phyloP scores from a whole-genome alignment of 2,113 vertebrate genomes.

The Scophthalmus maximus region DNA sequence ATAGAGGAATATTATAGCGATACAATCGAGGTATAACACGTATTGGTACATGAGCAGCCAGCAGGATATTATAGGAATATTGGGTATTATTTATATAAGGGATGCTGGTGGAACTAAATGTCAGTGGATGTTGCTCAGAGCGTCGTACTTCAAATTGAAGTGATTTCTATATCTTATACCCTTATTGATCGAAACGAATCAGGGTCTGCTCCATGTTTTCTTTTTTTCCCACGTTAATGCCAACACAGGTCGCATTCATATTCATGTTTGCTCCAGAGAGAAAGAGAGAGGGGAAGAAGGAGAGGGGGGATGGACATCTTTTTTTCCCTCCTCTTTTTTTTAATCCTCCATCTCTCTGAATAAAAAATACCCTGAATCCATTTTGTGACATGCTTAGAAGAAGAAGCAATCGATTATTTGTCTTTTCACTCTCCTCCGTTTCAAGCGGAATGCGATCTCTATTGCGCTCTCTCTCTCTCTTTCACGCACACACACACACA shows the following conservation, averaged over 20 bases:
- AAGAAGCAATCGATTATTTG: constrained; percentile 73
- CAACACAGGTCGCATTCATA: constrained; percentile 60
- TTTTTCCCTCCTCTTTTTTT: constrained; percentile 26
- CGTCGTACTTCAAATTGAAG: constrained; percentile 88
- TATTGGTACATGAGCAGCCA: constrained; percentile 1
- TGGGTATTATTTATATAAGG: constrained; percentile 40
- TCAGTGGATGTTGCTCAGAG: constrained; percentile 80
- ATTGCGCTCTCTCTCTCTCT: constrained; percentile 35
- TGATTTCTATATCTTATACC: constrained; percentile 78
- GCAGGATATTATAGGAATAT: constrained; percentile 34
- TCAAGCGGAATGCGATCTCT: constrained; percentile 74
- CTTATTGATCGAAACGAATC: constrained; percentile 76
- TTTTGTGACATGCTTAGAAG: constrained; percentile 74
- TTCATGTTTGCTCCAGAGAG: constrained; percentile 54
- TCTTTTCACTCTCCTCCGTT: constrained; percentile 62
- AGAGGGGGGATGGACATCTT: constrained; percentile 19
- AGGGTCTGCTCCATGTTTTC: constrained; percentile 68
- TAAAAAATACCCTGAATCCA: constrained; percentile 71
- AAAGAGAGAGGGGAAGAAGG: constrained; percentile 15
- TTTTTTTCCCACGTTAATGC: constrained; percentile 62
- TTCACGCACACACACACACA: constrained; percentile 60
- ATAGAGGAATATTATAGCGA: constrained; percentile 12
- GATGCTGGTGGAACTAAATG: constrained; percentile 73
- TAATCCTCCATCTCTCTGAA: constrained; percentile 40
- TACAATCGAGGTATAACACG: background rate